Evolutionary conservation across 1,140 invertebrate genomes (phyloP), one percentile per base, ranked within the genome.

Genomic region (Saxidomus purpurata): DNA sequence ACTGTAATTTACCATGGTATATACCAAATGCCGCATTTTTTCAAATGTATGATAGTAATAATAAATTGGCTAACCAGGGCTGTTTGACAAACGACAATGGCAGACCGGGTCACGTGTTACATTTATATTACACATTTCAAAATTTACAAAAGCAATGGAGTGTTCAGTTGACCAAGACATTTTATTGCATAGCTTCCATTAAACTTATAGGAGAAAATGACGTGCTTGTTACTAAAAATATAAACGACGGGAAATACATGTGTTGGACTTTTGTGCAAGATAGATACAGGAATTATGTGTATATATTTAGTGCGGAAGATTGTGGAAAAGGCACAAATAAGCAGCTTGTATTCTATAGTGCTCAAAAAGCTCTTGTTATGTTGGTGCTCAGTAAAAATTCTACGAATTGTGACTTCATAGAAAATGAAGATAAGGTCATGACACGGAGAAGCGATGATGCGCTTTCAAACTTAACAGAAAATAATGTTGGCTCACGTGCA

Each of bases 201-300:
- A 87, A 84, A 67, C 79, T 87, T 36, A 88, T 90, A 36, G 85
- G 79, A 11, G 90, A 90, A 69, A 67, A 88, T 79, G 90, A 90
- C 47, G 67, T 82, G 4, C 67, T 90, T 1, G 77, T 90, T 55
- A 90, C 85, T 8, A 25, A 84, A 55, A 88, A 82, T 19, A 63
- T 67, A 25, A 38, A 61, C 28, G 49, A 74, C 19, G 69, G 63
- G 0, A 34, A 25, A 28, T 90, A 88, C 63, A 76, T 90, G 28
- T 88, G 90, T 52, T 90, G 90, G 90, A 87, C 85, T 11, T 83
- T 90, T 47, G 52, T 87, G 22, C 31, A 31, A 55, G 80, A 87
- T 36, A 71, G 79, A 36, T 43, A 59, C 22, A 52, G 69, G 11
- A 84, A 84, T 38, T 88, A 81, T 67, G 77, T 88, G 13, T 88